Evolutionary conservation across 2,888 invertebrate species (phyloP).

Genomic region (Polia nebulosa): DNA sequence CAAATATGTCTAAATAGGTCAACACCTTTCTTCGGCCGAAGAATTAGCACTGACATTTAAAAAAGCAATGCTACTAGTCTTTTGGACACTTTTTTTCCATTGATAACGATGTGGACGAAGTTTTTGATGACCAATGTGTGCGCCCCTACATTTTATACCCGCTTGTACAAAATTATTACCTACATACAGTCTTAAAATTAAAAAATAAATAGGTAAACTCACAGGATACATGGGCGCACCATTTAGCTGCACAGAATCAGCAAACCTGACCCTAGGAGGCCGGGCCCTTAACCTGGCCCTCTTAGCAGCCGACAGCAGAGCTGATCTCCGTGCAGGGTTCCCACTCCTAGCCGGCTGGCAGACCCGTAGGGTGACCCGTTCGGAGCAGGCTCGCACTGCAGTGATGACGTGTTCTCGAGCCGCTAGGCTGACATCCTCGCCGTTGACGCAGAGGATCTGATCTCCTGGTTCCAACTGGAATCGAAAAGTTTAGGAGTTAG

Average conservation of each 20-base stretch:
- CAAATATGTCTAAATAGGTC: too few species aligned
- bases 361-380: slow-evolving; percentile 94
- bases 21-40: too few species aligned
- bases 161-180: too few species aligned
- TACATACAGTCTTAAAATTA: too few species aligned
- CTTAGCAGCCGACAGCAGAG: slow-evolving; percentile 96
- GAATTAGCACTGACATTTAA: too few species aligned
- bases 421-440: slow-evolving; percentile 96
- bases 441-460: slow-evolving; percentile 97
- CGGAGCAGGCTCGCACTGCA: slow-evolving; percentile 95
- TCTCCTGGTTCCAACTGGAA: slow-evolving; percentile 96
- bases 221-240: slow-evolving; percentile 96
- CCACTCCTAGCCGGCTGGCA: slow-evolving; percentile 94
- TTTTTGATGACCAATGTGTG: too few species aligned
- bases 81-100: too few species aligned
- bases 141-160: too few species aligned
- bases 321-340: slow-evolving; percentile 93
- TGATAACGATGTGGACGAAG: too few species aligned
- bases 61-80: too few species aligned
- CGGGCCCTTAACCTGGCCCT: slow-evolving; percentile 95
- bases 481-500: neutral
- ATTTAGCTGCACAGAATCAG: slow-evolving; percentile 97
- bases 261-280: slow-evolving; percentile 96
- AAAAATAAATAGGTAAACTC: too few species aligned
- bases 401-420: slow-evolving; percentile 97